phyloP scores from a whole-genome alignment of 2,888 invertebrate genomes.

The Octodonta nipae region DNA sequence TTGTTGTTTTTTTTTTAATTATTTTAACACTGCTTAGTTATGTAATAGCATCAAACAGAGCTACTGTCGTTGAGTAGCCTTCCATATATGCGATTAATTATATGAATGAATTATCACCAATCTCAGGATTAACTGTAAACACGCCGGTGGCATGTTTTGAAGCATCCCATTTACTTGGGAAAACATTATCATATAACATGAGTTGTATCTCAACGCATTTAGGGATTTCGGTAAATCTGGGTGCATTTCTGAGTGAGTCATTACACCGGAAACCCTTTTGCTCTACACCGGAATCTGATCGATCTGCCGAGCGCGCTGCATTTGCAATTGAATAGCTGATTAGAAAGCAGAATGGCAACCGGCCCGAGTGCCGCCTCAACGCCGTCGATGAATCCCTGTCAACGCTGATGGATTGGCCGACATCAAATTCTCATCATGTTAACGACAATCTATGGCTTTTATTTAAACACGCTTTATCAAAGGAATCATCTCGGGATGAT shows the following conservation, averaged over 20 bases:
- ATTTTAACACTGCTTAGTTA: no score
- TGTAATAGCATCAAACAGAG: no score
- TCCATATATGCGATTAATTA: no score
- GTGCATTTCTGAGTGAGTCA: constrained; percentile 28
- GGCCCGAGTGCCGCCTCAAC: constrained; percentile 11
- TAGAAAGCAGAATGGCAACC: constrained; percentile 24
- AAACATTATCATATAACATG: no score
- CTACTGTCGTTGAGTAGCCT: no score
- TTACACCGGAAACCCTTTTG: constrained; percentile 29
- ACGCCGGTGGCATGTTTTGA: no score
- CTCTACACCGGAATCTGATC: constrained; percentile 29
- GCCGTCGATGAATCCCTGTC: constrained; percentile 33
- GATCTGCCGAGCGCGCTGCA: constrained; percentile 32
- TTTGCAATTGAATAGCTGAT: constrained; percentile 37
- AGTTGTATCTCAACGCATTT: no score
- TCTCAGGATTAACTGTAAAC: no score
- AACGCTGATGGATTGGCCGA: constrained; percentile 32
- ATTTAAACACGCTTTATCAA: constrained; percentile 14
- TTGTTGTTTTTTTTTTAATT: no score
- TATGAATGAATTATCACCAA: no score
- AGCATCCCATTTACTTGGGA: no score
- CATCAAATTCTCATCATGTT: constrained; percentile 33
- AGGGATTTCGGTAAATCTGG: no score
- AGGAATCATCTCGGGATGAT: not conserved
- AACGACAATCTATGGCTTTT: constrained; percentile 24